Evolutionary conservation across 2,113 vertebrate species (phyloP).

Genomic region (Nansenia antarctica): DNA sequence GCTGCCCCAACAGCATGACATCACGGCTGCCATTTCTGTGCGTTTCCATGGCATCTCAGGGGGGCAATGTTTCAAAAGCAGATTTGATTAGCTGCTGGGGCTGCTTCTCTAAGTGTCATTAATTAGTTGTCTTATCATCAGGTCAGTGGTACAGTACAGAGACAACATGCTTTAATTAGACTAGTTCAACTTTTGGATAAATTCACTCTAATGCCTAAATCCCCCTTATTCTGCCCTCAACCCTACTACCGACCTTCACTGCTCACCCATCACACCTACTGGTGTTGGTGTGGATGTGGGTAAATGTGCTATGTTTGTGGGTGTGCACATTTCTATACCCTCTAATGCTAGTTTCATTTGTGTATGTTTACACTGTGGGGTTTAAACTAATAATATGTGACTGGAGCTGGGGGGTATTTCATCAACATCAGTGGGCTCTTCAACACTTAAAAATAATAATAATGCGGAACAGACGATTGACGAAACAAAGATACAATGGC

Average conservation of each 20-base stretch:
- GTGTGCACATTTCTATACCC: no score
- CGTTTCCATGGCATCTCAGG: conserved; percentile 56
- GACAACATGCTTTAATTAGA: conserved; percentile 27
- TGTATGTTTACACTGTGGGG: no score
- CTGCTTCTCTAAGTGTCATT: conserved; percentile 57
- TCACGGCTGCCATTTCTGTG: conserved; percentile 39
- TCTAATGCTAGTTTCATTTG: no score
- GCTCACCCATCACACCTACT: background rate
- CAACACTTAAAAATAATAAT: no score
- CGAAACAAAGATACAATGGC: no score
- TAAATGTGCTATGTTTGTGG: no score
- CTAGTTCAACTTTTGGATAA: conserved; percentile 3
- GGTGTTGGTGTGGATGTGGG: no score
- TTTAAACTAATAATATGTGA: no score
- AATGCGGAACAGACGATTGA: no score
- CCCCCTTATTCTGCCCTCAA: background rate
- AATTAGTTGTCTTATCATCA: conserved; percentile 59
- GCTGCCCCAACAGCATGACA: conserved; percentile 35
- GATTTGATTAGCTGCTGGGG: conserved; percentile 55
- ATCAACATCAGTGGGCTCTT: no score
- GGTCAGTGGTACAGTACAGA: conserved; percentile 47
- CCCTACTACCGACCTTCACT: background rate
- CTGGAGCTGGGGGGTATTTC: no score
- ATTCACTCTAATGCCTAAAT: background rate
- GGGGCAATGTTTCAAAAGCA: conserved; percentile 56